Base-by-base conservation (phyloP, 1,140 invertebrate species). In the Meteorus sp. region DNA sequence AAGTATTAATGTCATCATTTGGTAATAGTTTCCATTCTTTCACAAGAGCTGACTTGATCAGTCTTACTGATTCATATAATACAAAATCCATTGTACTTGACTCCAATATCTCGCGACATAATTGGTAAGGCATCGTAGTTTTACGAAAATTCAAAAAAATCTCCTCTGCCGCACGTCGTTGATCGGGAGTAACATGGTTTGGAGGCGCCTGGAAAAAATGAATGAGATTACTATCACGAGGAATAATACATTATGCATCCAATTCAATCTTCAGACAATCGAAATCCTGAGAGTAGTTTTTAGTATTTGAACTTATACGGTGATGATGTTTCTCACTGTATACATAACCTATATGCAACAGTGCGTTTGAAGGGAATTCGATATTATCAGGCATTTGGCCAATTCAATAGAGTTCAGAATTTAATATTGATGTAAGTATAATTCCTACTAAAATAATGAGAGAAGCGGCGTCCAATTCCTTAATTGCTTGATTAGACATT, bases 41-140 rank as follows among this genome's bases (percentile, higher is more conserved):
- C 45, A 95, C 87, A 5, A 95, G 74, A 22, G 90, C 89, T 64
- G 88, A 85, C 77, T 93, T 94, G 54, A 97, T 78, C n/a, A 94
- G 83, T 54, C 88, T 87, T 4, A 89, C 91, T 61, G 90, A 86
- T 81, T 95, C 93, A 81, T 94, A 95, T 44, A 94, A 73, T 4
- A 95, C 90, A 83, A 92, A 93, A 68, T 92, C 90, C 58, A 88
- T 85, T 52, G 84, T 81, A 58, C 87, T 89, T 33, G 85, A 87
- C 78, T 94, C 92, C 59, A 95, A 80, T 68, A 95, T 90, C 71
- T 89, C 84, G 69, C 86, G 84, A 72, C 93, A 96, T 19, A 93
- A 70, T 52, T 85, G 83, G 75, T 93, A 95, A 27, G 93, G 92
- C 61, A 86, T 85, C 77, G 89, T 89, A 9, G 88, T 88, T 75